Conservation (phyloP, 2,113 vertebrate genomes). For the Perccottus glenii region DNA sequence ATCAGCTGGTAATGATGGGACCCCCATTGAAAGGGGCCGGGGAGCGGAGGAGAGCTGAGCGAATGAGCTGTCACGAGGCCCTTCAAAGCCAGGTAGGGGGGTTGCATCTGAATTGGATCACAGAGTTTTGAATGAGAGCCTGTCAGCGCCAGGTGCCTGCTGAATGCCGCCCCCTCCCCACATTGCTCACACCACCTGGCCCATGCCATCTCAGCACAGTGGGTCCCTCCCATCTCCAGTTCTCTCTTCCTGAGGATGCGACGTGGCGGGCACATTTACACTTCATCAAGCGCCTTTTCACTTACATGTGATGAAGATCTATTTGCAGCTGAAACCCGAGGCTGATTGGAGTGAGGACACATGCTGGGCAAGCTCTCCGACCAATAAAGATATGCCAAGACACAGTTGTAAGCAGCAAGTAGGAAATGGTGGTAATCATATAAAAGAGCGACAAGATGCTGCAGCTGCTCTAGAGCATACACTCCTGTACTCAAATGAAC, state of each 20-base stretch:
- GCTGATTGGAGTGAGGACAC: conserved; percentile 60
- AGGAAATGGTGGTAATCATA: conserved; percentile 63
- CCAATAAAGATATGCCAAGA: conserved; percentile 62
- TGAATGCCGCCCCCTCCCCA: conserved; percentile 52
- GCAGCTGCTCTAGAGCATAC: conserved; percentile 53
- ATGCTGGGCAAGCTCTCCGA: conserved; percentile 56
- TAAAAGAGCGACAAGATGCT: conserved; percentile 44
- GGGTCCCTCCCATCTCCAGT: conserved; percentile 53
- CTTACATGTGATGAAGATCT: conserved; percentile 53
- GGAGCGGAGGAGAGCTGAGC: conserved; percentile 17
- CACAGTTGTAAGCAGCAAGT: conserved; percentile 65
- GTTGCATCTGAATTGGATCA: conserved; percentile 57
- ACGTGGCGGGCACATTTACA: conserved; percentile 30
- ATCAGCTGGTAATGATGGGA: conserved; percentile 68
- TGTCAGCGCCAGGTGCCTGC: conserved; percentile 70
- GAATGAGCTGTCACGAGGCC: conserved; percentile 53
- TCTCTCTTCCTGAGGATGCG: conserved; percentile 38
- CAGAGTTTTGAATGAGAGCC: conserved; percentile 60
- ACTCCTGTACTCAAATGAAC: conserved; percentile 18
- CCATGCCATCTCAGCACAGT: conserved; percentile 54
- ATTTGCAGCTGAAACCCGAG: conserved; percentile 47
- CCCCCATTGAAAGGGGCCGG: conserved; percentile 15
- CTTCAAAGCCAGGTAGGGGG: conserved; percentile 57
- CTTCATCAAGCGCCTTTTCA: conserved; percentile 66
- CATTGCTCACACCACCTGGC: conserved; percentile 66